Evolutionary conservation across 2,888 invertebrate genomes (phyloP).

Genomic region (Lepidocyrtoides sp.): DNA sequence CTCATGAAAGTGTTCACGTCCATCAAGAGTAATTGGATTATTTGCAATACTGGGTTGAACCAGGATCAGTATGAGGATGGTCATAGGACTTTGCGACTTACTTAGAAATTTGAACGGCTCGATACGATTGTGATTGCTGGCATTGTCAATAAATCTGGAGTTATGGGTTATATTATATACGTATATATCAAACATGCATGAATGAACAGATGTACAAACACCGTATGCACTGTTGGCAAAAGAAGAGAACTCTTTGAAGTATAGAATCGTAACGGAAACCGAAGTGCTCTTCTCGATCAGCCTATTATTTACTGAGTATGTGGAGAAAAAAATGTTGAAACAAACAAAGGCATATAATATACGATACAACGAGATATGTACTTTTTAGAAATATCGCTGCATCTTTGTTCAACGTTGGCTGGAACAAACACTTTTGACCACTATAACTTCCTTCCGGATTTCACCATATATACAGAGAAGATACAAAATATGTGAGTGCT

Average conservation of each 20-base stretch:
- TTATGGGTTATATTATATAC: too few species aligned
- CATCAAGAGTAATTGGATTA: slow-evolving; percentile 54
- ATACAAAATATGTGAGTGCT: neutral
- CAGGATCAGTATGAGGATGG: slow-evolving; percentile 6
- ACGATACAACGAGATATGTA: too few species aligned
- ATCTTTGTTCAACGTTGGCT: slow-evolving; percentile 4
- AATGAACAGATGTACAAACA: neutral
- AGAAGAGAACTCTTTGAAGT: neutral
- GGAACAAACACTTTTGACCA: slow-evolving; percentile 33
- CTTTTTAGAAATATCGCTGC: too few species aligned
- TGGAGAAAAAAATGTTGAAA: neutral
- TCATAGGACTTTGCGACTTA: neutral
- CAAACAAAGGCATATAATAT: neutral
- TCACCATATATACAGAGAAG: neutral
- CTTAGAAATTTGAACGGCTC: slow-evolving; percentile 31
- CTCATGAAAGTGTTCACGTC: slow-evolving; percentile 12
- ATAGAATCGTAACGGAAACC: neutral
- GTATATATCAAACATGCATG: too few species aligned
- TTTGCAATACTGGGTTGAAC: slow-evolving; percentile 17
- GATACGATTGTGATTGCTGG: neutral
- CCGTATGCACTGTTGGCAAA: neutral
- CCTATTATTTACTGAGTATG: slow-evolving; percentile 18
- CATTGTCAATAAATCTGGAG: slow-evolving; percentile 14
- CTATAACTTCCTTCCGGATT: slow-evolving; percentile 38
- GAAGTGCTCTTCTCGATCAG: neutral